Conservation (phyloP, 2,113 vertebrate species). For the Guaruba guarouba region DNA sequence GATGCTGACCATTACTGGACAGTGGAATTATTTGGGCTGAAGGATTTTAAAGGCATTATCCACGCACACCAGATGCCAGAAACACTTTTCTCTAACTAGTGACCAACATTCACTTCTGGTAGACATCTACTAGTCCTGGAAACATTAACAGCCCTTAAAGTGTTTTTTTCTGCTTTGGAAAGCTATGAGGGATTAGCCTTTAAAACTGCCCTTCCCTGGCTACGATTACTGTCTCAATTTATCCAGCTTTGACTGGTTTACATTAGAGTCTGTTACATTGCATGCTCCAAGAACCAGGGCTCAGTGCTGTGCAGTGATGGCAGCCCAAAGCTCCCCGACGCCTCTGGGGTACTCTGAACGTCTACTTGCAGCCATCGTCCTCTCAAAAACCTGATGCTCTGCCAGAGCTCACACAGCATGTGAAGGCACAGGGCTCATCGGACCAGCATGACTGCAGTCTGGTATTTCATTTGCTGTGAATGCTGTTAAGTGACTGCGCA, state of each 20-base stretch:
- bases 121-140: neutral
- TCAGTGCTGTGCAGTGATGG: neutral
- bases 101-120: neutral
- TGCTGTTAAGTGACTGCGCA: fast-evolving
- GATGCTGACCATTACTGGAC: fast-evolving
- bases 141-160: neutral
- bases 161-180: neutral
- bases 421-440: fast-evolving
- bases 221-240: neutral
- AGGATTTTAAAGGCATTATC: neutral
- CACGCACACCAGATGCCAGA: neutral
- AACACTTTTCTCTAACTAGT: neutral
- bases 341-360: neutral
- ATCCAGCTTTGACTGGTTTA: neutral
- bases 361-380: neutral
- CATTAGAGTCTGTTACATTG: neutral
- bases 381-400: neutral
- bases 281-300: neutral
- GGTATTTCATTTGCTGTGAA: neutral
- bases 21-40: neutral
- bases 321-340: fast-evolving
- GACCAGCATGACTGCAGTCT: neutral
- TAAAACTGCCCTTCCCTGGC: neutral
- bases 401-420: neutral
- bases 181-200: neutral